Evolutionary conservation across 2,797 vertebrate genomes (phyloP).

Genomic region (Luscinia megarhynchos): DNA sequence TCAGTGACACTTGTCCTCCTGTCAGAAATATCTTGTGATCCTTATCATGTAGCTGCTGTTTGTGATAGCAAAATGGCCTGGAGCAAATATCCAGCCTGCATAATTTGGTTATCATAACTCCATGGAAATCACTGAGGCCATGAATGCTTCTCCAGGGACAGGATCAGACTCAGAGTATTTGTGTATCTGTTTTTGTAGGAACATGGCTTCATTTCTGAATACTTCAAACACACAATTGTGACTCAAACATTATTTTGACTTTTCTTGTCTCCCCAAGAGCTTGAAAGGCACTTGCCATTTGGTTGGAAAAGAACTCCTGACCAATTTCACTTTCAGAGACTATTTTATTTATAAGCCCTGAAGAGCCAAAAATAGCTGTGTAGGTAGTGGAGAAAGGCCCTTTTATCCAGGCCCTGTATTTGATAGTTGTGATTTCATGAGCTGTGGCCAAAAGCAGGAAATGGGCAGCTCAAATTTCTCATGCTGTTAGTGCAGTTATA

Average conservation of each 20-base stretch:
- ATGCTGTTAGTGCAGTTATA: conserved; percentile 1
- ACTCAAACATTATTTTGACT: background rate
- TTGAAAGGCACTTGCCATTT: background rate
- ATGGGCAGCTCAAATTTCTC: conserved; percentile 28
- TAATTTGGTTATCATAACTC: background rate
- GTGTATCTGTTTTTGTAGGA: background rate
- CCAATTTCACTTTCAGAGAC: background rate
- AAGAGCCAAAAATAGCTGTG: background rate
- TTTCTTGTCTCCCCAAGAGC: background rate
- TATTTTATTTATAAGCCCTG: background rate
- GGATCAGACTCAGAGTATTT: background rate
- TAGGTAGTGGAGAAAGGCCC: conserved; percentile 10
- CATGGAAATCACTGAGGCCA: background rate
- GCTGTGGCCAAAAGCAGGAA: conserved; percentile 43
- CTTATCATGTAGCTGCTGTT: background rate
- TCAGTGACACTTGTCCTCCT: background rate
- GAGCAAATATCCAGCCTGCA: background rate
- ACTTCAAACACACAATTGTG: background rate
- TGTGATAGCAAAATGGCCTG: background rate
- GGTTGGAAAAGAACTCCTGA: background rate
- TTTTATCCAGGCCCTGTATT: background rate
- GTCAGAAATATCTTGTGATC: background rate
- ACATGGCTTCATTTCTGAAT: background rate
- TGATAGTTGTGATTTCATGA: conserved; percentile 6
- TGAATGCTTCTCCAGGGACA: background rate